Conservation (phyloP, 2,113 vertebrate genomes). For the Origma solitaria region DNA sequence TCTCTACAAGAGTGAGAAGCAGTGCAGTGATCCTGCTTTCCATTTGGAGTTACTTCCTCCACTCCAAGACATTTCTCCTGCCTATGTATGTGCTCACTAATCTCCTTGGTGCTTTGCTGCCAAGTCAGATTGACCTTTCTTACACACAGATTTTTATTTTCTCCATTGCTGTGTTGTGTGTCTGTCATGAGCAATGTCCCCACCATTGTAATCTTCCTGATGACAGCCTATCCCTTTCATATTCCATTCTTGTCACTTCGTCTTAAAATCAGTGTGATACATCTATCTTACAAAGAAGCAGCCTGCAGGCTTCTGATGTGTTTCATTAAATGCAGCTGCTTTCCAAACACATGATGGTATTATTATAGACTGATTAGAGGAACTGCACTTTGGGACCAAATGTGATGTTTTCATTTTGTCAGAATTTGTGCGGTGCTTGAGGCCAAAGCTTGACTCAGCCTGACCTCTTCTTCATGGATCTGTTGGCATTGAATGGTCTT, state of each 20-base stretch:
- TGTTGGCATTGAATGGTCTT: neutral
- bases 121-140: neutral
- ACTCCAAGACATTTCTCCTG: neutral
- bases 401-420: neutral
- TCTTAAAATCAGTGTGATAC: neutral
- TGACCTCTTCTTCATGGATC: neutral
- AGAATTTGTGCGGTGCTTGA: neutral
- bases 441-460: neutral
- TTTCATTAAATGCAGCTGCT: neutral
- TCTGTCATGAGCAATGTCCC: neutral
- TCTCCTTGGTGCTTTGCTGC: neutral
- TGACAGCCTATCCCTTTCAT: neutral
- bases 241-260: neutral
- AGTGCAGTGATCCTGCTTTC: neutral
- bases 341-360: neutral
- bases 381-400: neutral
- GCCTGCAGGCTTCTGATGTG: neutral
- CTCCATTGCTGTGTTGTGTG: neutral
- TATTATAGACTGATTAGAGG: neutral
- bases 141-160: neutral
- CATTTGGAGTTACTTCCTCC: neutral
- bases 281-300: neutral
- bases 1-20: neutral
- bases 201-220: neutral
- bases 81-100: fast-evolving